A percentile compares a stretch with the other conserved stretches of the same genome.
These are phyloP conservation scores for Ovibos moschatus DNA, from an alignment of 2,113 vertebrate species.

Conservation along the genomic window DNA sequence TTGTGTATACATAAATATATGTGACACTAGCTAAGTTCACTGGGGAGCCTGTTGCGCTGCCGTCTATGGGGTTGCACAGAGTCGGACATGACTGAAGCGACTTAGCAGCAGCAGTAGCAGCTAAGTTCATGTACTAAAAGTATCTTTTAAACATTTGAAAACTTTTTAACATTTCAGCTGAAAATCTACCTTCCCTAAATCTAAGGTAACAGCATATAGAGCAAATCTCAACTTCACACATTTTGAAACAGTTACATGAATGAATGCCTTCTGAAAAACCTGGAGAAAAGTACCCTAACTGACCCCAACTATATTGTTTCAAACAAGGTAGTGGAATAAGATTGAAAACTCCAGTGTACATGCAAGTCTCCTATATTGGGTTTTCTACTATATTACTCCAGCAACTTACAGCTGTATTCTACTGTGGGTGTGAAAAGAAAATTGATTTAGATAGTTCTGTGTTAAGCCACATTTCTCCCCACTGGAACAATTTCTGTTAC, in stretches of 20 bases:
- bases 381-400: neutral
- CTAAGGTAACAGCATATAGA: neutral
- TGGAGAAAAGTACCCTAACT: neutral
- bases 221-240: neutral
- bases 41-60: too few relatives aligned
- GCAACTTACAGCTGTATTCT: neutral
- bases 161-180: neutral
- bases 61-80: too few relatives aligned
- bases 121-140: neutral
- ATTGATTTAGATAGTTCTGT: constrained; percentile 36
- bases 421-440: neutral
- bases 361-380: neutral
- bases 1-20: neutral
- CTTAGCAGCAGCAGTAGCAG: neutral
- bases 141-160: neutral
- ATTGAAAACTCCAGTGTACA: neutral
- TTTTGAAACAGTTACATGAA: neutral
- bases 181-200: neutral
- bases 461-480: neutral
- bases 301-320: neutral
- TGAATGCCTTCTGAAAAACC: neutral
- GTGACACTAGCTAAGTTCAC: neutral
- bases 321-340: neutral
- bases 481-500: neutral
- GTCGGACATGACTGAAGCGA: too few relatives aligned